Conservation (phyloP, 2,888 invertebrate species). For the Leucophora obtusa region DNA sequence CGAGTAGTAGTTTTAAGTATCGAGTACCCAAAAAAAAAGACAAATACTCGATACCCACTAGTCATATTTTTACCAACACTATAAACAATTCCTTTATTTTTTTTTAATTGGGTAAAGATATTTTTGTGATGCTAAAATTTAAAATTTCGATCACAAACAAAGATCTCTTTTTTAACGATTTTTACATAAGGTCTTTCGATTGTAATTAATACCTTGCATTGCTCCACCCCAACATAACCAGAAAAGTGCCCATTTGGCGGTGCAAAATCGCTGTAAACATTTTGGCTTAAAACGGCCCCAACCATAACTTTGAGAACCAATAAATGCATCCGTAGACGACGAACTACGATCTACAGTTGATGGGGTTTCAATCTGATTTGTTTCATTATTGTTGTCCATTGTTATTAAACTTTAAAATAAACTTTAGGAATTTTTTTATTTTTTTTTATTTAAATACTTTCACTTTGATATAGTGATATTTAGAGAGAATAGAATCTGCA, state of each 20-base stretch:
- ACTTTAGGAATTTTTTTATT: not conserved
- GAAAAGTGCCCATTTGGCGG: slow-evolving; percentile 88
- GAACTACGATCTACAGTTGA: slow-evolving; percentile 53
- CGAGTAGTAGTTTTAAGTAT: too few relatives aligned
- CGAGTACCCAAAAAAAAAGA: too few relatives aligned
- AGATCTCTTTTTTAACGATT: too few relatives aligned
- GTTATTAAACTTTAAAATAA: not conserved
- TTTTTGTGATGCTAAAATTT: too few relatives aligned
- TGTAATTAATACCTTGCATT: slow-evolving; percentile 83
- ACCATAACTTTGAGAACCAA: slow-evolving; percentile 80
- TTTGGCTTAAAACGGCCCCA: slow-evolving; percentile 84
- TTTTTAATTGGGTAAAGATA: too few relatives aligned
- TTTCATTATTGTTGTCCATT: slow-evolving; percentile 57
- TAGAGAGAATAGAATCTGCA: not conserved
- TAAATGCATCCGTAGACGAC: slow-evolving; percentile 50
- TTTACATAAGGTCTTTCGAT: too few relatives aligned
- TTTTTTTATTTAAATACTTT: not conserved
- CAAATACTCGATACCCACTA: too few relatives aligned
- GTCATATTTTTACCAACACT: too few relatives aligned
- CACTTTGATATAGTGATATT: slow-evolving; percentile 1
- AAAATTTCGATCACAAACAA: too few relatives aligned
- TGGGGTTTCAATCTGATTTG: slow-evolving; percentile 44
- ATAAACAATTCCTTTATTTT: too few relatives aligned
- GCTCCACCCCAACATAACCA: slow-evolving; percentile 90
- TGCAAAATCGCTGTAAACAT: slow-evolving; percentile 85